Evolutionary conservation across 2,113 vertebrate genomes (phyloP), one percentile per base, ranked within the genome.

Genomic region (Erythrolamprus reginae): DNA sequence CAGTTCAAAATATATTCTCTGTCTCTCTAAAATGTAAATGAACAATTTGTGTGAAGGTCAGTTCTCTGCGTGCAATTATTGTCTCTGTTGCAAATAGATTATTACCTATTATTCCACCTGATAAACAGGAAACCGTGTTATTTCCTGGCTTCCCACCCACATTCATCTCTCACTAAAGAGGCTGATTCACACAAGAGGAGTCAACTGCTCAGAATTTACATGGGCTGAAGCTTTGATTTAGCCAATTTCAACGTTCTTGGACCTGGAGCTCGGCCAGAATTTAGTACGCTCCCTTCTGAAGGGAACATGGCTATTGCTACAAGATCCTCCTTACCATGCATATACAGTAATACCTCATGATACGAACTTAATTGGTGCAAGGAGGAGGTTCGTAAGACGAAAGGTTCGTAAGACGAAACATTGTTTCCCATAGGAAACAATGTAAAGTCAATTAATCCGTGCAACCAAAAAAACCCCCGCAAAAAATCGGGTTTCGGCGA

Each of bases 121-220:
- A 28, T 52, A 56, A 88, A 87, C 47, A 48, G 19, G 28, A 87
- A 52, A 65, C 51, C 55, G 48, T 88, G 42, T 82, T 82, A 33
- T 77, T 91, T 88, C 85, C 90, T 87, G 86, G 51, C 42, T 87
- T 88, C 47, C 85, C 70, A 82, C 86, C 86, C 65, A 88, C 86
- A 83, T 15, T 56, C 28, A 24, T 23, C 51, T 38, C 52, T 56
- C 65, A 23, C 38, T 55, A 23, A 90, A 90, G 51, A 90, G 52
- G 70, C 65, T 87, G 85, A 91, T 82, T 90, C 86, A 91, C 70
- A 87, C 85, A 87, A 86, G 89, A 53, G 48, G 33, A 77, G 38
- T 82, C 90, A 90, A 82, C 21, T 55, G 42, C 3, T 77, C 48
- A 91, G 87, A 48, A n/a, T 56, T 42, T 90, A 50, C 28, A 77